Percentiles rank a stretch among this genome's conserved stretches.
phyloP scores from a whole-genome alignment of 2,888 invertebrate genomes.

The Amiota communis region DNA sequence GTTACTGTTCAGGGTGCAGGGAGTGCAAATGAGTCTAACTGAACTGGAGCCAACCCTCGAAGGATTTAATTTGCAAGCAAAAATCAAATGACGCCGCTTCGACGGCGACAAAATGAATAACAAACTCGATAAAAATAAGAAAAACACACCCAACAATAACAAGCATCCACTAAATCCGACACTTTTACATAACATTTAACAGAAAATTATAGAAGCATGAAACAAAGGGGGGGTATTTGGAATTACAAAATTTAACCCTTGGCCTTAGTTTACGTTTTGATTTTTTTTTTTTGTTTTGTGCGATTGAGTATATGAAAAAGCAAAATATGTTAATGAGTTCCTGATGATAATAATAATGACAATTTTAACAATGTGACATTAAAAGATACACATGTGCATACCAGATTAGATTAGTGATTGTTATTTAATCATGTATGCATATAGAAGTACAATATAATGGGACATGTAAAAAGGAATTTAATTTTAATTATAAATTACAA shows the following conservation, averaged over 20 bases:
- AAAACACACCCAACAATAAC: conserved; percentile 1
- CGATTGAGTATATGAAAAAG: not conserved
- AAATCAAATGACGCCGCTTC: conserved; percentile 29
- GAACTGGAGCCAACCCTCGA: conserved; percentile 49
- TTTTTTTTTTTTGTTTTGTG: not conserved
- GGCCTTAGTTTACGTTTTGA: conserved; percentile 4
- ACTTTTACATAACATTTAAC: conserved; percentile 31
- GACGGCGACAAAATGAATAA: conserved; percentile 24
- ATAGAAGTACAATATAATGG: no score
- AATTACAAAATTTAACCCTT: conserved; percentile 19
- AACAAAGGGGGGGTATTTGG: not conserved
- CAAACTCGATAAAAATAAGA: conserved; percentile 14
- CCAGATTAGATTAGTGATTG: not conserved
- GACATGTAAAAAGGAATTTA: no score
- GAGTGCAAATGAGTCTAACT: conserved; percentile 3
- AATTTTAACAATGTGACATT: not conserved
- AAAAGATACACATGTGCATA: conserved; percentile 11
- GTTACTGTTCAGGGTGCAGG: conserved; percentile 1
- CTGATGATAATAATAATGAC: conserved; percentile 9
- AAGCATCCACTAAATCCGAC: conserved; percentile 14
- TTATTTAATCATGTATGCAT: no score
- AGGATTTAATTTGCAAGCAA: conserved; percentile 60
- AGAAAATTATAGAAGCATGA: conserved; percentile 12
- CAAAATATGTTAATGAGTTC: conserved; percentile 18
- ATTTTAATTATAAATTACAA: no score